Base-by-base conservation (phyloP, 2,113 vertebrate species). In the Motacilla tschutschensis region DNA sequence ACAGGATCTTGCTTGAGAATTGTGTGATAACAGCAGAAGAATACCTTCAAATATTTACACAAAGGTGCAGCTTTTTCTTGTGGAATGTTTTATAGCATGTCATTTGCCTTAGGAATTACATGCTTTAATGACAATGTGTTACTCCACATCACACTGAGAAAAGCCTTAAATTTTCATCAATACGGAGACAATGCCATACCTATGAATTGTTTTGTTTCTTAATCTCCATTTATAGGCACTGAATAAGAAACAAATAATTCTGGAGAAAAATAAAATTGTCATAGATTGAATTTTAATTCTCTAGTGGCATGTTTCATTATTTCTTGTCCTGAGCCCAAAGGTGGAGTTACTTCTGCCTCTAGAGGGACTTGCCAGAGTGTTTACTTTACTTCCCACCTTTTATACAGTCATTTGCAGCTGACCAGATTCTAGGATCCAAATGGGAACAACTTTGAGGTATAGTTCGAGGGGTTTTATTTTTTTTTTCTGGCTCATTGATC, bases 341-440 rank as follows among this genome's bases (percentile, higher is more conserved):
- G 25, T 65, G 55, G 53, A 83, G 24, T 63, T 50, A 54, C 44
- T 53, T 60, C 48, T 83, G 8, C 11, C 33, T 54, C 33, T 55
- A 79, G 22, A 63, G 65, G 76, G 58, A 58, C 11, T 87, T 93
- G 40, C 78, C 13, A 78, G 69, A 89, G 17, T 62, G 35, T 43
- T 81, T 95, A 90, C 91, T 46, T 77, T 92, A 94, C 82, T 92
- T 73, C 43, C 76, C 55, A 38, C 64, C 62, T 93, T 54, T 95
- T 89, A 79, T 80, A 90, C 47, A 64, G 69, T 92, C 58, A 86
- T 89, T 80, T 87, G 55, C 64, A 94, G 82, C 53, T 89, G 72
- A 80, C 59, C 81, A 87, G 51, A 75, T 93, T 94, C 92, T 78
- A 89, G 64, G 71, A 90, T 60, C 19, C 40, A 43, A 54, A 14